A percentile compares a stretch with the other conserved stretches of the same genome.
These are phyloP conservation scores for Tragopan temminckii DNA, from an alignment of 2,797 vertebrate species.

Conservation along the genomic window DNA sequence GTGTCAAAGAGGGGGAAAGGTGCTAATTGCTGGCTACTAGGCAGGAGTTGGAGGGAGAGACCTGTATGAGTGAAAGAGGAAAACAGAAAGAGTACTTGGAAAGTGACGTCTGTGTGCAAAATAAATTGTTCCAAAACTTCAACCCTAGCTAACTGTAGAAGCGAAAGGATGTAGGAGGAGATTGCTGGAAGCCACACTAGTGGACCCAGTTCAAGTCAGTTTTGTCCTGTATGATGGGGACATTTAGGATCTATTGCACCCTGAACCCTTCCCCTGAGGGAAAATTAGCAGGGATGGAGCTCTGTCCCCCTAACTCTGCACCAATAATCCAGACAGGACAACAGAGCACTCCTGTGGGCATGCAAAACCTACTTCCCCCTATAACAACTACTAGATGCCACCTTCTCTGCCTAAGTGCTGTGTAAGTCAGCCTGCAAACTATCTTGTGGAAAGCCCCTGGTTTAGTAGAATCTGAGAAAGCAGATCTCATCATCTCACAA, in stretches of 20 bases:
- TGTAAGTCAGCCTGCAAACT: neutral
- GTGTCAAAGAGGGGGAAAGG: neutral
- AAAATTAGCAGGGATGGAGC: neutral
- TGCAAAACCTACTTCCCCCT: neutral
- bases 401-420: neutral
- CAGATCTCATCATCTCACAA: neutral
- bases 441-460: neutral
- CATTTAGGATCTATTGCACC: too few species aligned
- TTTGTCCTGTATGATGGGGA: neutral
- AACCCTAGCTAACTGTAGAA: neutral
- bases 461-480: neutral
- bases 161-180: neutral
- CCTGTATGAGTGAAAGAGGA: neutral
- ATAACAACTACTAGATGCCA: neutral
- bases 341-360: neutral
- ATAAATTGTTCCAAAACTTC: neutral
- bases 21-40: neutral
- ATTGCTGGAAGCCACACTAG: neutral
- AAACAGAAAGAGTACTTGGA: neutral
- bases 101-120: neutral
- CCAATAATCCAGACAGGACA: neutral
- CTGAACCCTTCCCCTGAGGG: neutral
- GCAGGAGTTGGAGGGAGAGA: neutral
- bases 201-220: neutral
- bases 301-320: neutral